These are phyloP conservation scores for Orientallactaga sibirica DNA, from an alignment of 2,797 vertebrate species.

Conservation along the genomic window DNA sequence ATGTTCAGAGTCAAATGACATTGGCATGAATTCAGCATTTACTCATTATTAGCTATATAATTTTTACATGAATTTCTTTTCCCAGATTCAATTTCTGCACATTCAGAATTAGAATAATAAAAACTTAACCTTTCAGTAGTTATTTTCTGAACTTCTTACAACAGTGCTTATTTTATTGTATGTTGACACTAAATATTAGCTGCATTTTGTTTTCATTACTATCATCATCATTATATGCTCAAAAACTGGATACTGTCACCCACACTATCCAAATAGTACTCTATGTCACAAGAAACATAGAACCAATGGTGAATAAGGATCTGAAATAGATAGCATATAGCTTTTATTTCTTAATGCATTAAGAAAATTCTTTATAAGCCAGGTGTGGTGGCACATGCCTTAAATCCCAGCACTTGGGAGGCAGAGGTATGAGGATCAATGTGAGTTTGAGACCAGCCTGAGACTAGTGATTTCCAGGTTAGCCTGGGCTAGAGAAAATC, in stretches of 20 bases:
- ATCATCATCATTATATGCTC: neutral
- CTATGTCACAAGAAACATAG: neutral
- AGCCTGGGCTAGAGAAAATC: too few species aligned
- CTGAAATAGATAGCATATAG: neutral
- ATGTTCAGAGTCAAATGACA: neutral
- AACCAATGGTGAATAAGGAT: neutral
- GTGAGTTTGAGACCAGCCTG: too few species aligned
- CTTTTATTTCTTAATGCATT: neutral
- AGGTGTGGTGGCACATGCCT: too few species aligned
- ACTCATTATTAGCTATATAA: slow-evolving; percentile 12
- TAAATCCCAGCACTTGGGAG: too few species aligned
- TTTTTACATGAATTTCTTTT: slow-evolving; percentile 6
- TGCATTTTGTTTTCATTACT: slow-evolving; percentile 18
- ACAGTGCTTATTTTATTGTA: neutral
- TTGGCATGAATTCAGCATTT: neutral
- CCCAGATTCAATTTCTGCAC: neutral
- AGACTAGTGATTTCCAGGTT: too few species aligned
- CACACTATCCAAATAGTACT: neutral
- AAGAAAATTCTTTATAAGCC: neutral
- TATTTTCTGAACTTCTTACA: slow-evolving; percentile 29
- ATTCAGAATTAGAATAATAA: slow-evolving; percentile 40
- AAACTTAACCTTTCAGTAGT: neutral
- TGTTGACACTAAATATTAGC: neutral
- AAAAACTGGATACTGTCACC: neutral
- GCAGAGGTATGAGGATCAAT: too few species aligned